Evolutionary conservation across 2,113 vertebrate species (phyloP).

Genomic region (Ammodytes dubius): DNA sequence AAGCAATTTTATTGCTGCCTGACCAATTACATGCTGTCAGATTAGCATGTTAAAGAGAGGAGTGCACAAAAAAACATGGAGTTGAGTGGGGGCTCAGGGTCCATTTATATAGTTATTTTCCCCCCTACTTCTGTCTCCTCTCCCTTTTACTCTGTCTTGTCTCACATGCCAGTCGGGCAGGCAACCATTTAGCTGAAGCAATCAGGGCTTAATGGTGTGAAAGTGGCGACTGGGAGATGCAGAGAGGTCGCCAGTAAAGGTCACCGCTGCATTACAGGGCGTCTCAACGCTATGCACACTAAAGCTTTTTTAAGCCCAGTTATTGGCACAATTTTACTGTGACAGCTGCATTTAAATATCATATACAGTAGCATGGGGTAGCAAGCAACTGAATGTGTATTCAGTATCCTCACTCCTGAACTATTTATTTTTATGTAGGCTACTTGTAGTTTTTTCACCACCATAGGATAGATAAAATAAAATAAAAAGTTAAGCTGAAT

Average conservation of each 20-base stretch:
- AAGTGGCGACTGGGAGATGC: conserved; percentile 24
- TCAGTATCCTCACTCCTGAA: not conserved
- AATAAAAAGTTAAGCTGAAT: no score
- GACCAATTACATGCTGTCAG: conserved; percentile 65
- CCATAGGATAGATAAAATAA: no score
- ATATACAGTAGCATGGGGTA: not conserved
- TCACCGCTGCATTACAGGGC: conserved; percentile 39
- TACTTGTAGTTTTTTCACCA: not conserved
- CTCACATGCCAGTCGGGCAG: conserved; percentile 7
- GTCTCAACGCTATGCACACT: not conserved
- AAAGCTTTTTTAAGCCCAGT: not conserved
- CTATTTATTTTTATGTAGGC: not conserved
- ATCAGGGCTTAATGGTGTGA: conserved; percentile 68
- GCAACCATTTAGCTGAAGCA: conserved; percentile 25
- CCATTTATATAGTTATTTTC: conserved; percentile 39
- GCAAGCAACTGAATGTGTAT: not conserved
- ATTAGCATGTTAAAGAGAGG: conserved; percentile 69
- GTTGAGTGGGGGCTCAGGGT: not conserved
- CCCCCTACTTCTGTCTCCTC: conserved; percentile 5
- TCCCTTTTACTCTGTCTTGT: conserved; percentile 11
- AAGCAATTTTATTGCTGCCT: conserved; percentile 50
- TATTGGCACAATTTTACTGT: not conserved
- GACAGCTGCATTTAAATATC: not conserved
- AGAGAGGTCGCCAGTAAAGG: conserved; percentile 57
- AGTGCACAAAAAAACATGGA: conserved; percentile 16